Conservation (phyloP, 2,888 invertebrate genomes). For the Eurois occulta region DNA sequence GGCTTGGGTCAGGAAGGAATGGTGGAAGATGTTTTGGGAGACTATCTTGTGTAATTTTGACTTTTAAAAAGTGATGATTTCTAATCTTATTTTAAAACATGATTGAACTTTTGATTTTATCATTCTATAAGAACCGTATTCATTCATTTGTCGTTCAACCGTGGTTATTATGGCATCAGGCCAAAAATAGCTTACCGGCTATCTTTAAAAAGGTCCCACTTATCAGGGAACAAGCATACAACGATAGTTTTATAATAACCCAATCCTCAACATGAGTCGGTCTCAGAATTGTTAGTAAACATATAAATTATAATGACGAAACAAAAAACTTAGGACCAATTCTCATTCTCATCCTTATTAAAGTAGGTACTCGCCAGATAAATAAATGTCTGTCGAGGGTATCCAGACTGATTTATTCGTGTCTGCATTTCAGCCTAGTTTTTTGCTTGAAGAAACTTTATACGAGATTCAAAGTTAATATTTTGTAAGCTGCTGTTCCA, state of each 20-base stretch:
- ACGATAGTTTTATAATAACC: neutral
- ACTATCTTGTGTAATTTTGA: neutral
- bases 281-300: neutral
- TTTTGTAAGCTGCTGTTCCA: constrained; percentile 20
- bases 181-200: neutral
- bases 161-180: neutral
- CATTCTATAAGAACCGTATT: neutral
- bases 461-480: constrained; percentile 38
- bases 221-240: neutral
- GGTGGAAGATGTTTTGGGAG: too few relatives aligned
- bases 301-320: constrained; percentile 17
- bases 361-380: constrained; percentile 39
- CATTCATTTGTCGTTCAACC: neutral
- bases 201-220: neutral
- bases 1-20: too few relatives aligned
- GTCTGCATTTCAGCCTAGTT: constrained; percentile 57
- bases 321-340: constrained; percentile 17
- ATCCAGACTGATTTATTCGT: constrained; percentile 60
- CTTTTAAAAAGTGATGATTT: neutral
- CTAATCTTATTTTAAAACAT: neutral
- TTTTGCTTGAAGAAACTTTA: constrained; percentile 53
- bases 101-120: too few relatives aligned
- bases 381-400: constrained; percentile 47
- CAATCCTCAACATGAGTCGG: neutral
- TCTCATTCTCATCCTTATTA: constrained; percentile 24